A percentile compares a stretch with the other conserved stretches of the same genome.
Conservation (phyloP, 2,888 invertebrate genomes). For the Vannuccia rotundouncinata region DNA sequence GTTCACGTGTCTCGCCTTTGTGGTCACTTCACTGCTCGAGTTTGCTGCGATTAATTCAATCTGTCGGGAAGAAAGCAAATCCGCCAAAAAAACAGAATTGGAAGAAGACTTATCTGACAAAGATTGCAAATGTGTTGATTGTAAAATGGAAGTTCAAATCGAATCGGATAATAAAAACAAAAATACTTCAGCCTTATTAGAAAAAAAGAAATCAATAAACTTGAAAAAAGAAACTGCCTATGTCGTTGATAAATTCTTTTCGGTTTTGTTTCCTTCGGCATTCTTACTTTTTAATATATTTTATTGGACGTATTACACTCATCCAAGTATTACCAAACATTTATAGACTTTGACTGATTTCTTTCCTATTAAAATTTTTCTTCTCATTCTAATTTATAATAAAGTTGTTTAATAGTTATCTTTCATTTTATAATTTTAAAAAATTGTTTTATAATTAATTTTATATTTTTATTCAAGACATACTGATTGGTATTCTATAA, state of each 20-base stretch:
- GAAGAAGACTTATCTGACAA: too few relatives aligned
- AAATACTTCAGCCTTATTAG: neutral
- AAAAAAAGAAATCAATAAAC: neutral
- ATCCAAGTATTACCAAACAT: too few relatives aligned
- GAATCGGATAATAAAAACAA: too few relatives aligned
- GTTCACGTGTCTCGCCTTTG: conserved; percentile 38
- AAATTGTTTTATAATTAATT: too few relatives aligned
- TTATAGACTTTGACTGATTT: too few relatives aligned
- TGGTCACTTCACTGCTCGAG: conserved; percentile 38
- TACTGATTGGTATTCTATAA: too few relatives aligned
- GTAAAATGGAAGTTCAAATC: neutral
- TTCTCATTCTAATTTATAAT: too few relatives aligned
- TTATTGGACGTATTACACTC: conserved; percentile 23
- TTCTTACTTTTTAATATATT: conserved; percentile 23
- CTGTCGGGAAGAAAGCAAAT: conserved; percentile 8
- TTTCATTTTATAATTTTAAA: too few relatives aligned
- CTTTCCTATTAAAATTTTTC: too few relatives aligned
- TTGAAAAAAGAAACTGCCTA: neutral
- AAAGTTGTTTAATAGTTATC: too few relatives aligned
- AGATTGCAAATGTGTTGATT: too few relatives aligned
- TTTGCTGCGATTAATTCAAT: conserved; percentile 39
- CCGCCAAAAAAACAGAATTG: neutral
- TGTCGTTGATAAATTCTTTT: neutral
- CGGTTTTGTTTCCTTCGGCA: conserved; percentile 1
- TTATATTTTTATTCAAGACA: too few relatives aligned